Evolutionary conservation across 64 coral and sea anemone genomes (phyloP).

Genomic region (Montipora sp.): DNA sequence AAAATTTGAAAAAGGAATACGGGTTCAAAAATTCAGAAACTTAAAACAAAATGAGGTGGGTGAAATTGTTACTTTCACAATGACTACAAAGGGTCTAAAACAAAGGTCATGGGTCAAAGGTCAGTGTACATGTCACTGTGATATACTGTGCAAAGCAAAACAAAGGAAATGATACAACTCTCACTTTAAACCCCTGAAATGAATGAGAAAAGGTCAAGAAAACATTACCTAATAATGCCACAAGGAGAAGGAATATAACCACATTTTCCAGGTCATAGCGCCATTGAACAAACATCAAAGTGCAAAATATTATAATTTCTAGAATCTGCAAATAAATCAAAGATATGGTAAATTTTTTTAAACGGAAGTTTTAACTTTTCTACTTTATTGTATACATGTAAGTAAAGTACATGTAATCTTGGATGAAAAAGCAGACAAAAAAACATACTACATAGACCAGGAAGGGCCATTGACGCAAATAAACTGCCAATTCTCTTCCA

Average conservation of each 20-base stretch:
- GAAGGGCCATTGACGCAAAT: constrained; percentile 83
- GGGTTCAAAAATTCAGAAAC: too few species aligned
- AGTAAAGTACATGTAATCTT: not conserved
- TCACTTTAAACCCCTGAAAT: not conserved
- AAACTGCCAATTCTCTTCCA: constrained; percentile 67
- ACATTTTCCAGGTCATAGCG: constrained; percentile 93
- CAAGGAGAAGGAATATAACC: constrained; percentile 91
- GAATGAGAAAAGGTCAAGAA: not conserved
- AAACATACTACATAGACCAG: constrained; percentile 76
- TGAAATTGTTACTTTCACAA: too few species aligned
- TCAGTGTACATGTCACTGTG: too few species aligned
- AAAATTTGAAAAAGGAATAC: too few species aligned
- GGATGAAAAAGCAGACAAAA: not conserved
- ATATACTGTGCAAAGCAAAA: too few species aligned
- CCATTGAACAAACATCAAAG: constrained; percentile 80
- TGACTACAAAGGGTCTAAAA: too few species aligned
- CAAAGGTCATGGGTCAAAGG: too few species aligned
- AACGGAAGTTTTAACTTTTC: not conserved
- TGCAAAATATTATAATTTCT: constrained; percentile 83
- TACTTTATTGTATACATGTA: not conserved
- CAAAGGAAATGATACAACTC: too few species aligned
- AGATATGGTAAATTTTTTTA: not conserved
- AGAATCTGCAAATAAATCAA: constrained; percentile 59
- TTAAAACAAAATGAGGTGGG: too few species aligned
- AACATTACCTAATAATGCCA: constrained; percentile 88